Conservation (phyloP, 2,113 vertebrate genomes). For the Ramphastos sulfuratus region DNA sequence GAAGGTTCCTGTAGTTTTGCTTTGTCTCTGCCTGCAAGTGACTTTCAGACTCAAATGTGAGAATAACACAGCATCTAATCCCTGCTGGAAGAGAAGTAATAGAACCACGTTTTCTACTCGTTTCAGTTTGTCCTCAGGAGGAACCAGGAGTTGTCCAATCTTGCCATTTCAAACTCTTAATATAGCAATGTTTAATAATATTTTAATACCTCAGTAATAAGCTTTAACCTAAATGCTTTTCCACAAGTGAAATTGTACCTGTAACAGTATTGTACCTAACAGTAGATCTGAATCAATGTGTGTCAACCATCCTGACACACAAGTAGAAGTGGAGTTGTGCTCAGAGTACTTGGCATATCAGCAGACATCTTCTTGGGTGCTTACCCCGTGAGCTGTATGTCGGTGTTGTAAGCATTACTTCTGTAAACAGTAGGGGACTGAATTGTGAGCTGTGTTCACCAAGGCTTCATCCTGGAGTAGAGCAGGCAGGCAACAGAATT, state of each 20-base stretch:
- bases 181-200: background rate
- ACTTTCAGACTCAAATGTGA: background rate
- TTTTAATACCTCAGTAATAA: background rate
- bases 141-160: background rate
- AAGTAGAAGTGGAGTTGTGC: background rate
- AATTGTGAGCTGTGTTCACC: background rate
- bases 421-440: background rate
- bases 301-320: background rate
- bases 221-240: background rate
- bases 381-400: background rate
- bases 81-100: background rate
- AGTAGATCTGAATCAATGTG: background rate
- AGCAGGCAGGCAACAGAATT: background rate
- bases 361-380: background rate
- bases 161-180: background rate
- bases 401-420: background rate
- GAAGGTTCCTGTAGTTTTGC: background rate
- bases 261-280: too few relatives aligned
- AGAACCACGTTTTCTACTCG: background rate
- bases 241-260: too few relatives aligned
- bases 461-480: background rate
- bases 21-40: background rate
- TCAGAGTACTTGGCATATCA: background rate
- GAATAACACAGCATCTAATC: background rate
- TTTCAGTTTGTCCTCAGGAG: background rate